These are phyloP conservation scores for Anniella stebbinsi DNA, from an alignment of 2,797 vertebrate species.

Conservation along the genomic window DNA sequence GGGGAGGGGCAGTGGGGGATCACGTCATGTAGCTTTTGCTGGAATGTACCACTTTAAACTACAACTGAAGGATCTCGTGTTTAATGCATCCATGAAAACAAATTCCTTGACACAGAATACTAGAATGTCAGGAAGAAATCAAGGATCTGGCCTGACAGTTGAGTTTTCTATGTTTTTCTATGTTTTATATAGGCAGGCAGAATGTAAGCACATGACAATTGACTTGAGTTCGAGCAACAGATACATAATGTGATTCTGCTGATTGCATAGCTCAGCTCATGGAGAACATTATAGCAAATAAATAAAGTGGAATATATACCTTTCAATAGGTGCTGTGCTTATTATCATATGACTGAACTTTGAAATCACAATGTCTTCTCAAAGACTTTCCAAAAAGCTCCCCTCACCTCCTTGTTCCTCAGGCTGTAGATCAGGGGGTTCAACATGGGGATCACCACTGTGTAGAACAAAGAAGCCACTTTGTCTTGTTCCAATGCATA, in stretches of 20 bases:
- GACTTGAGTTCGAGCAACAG: not conserved
- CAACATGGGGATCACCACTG: slow-evolving; percentile 64
- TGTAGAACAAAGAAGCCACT: slow-evolving; percentile 69
- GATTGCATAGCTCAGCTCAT: not conserved
- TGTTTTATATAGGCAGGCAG: too few species aligned
- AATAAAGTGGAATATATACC: not conserved
- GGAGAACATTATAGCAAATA: not conserved
- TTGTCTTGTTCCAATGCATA: slow-evolving; percentile 60
- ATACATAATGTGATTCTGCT: not conserved
- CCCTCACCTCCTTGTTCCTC: slow-evolving; percentile 64
- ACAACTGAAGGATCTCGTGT: not conserved
- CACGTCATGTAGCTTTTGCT: too few species aligned
- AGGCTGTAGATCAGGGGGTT: slow-evolving; percentile 70
- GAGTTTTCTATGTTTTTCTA: too few species aligned
- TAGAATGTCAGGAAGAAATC: too few species aligned
- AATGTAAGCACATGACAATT: too few species aligned
- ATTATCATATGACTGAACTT: not conserved
- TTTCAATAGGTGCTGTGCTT: not conserved
- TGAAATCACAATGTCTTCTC: not conserved
- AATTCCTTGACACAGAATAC: not conserved
- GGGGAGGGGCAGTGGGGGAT: too few species aligned
- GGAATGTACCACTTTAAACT: too few species aligned
- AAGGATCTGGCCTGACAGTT: too few species aligned
- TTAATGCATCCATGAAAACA: not conserved
- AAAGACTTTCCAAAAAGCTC: slow-evolving; percentile 29